A percentile compares a stretch with the other conserved stretches of the same genome.
These are phyloP conservation scores for Mystacides longicornis DNA, from an alignment of 2,888 invertebrate genomes.

Conservation along the genomic window DNA sequence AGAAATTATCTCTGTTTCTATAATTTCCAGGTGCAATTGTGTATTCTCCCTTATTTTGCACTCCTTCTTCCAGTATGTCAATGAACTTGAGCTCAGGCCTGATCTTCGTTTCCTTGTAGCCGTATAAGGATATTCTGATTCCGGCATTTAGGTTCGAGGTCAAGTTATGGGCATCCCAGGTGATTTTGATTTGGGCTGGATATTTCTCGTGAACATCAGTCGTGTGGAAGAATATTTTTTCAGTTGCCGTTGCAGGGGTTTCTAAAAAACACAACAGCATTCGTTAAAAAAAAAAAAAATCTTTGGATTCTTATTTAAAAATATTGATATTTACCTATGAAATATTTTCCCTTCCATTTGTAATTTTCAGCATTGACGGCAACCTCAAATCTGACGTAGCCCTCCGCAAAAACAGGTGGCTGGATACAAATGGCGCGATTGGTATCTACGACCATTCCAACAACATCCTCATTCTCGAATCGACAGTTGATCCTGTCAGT, in stretches of 20 bases:
- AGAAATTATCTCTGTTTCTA: slow-evolving; percentile 59
- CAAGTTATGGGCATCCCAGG: slow-evolving; percentile 81
- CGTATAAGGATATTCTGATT: slow-evolving; percentile 80
- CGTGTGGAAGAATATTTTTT: slow-evolving; percentile 75
- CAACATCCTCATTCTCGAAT: slow-evolving; percentile 74
- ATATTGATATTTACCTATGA: slow-evolving; percentile 87
- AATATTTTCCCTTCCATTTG: slow-evolving; percentile 86
- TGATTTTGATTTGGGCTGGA: slow-evolving; percentile 68
- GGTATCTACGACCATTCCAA: slow-evolving; percentile 66
- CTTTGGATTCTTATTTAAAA: no score
- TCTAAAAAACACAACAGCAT: slow-evolving; percentile 46
- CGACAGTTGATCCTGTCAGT: slow-evolving; percentile 72
- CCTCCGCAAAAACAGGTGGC: slow-evolving; percentile 79
- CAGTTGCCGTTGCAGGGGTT: slow-evolving; percentile 80
- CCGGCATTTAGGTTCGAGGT: slow-evolving; percentile 70
- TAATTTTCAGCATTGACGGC: slow-evolving; percentile 76
- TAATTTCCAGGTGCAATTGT: slow-evolving; percentile 68
- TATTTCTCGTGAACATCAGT: slow-evolving; percentile 63
- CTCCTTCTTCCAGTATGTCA: slow-evolving; percentile 59
- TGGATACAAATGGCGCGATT: slow-evolving; percentile 88
- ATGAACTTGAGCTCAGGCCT: slow-evolving; percentile 76
- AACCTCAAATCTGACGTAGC: slow-evolving; percentile 80
- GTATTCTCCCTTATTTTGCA: slow-evolving; percentile 63
- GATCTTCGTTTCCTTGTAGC: slow-evolving; percentile 79
- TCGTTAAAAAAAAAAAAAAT: not conserved